These are phyloP conservation scores for Tapera naevia DNA, from an alignment of 2,797 vertebrate species.

Conservation along the genomic window DNA sequence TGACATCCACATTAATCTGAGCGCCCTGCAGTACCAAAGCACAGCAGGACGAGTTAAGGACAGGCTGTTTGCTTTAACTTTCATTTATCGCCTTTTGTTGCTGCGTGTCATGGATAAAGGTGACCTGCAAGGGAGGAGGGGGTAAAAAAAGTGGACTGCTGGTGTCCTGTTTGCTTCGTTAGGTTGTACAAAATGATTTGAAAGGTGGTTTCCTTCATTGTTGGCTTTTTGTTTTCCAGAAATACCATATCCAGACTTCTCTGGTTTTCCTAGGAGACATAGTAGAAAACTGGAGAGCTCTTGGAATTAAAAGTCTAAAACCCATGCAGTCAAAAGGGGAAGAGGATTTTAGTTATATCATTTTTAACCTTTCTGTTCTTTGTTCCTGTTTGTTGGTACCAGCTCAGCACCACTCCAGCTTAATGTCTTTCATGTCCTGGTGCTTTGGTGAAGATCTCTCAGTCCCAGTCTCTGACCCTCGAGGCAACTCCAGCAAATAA, in stretches of 20 bases:
- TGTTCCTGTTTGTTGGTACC: conserved; percentile 30
- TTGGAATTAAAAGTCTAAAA: conserved; percentile 48
- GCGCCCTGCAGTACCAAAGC: conserved; percentile 30
- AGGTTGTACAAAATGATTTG: conserved; percentile 44
- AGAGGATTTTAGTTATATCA: conserved; percentile 13
- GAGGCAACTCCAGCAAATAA: conserved; percentile 23
- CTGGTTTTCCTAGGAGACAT: conserved; percentile 18
- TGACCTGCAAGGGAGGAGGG: conserved; percentile 35
- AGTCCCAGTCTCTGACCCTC: conserved; percentile 25
- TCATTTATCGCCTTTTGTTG: conserved; percentile 58
- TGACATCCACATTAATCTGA: conserved; percentile 66
- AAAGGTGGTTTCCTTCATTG: conserved; percentile 43
- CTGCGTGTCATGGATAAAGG: conserved; percentile 54
- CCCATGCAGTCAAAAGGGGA: conserved; percentile 18
- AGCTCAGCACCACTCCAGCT: background rate
- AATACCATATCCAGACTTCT: background rate
- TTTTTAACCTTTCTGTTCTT: conserved; percentile 38
- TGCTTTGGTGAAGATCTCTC: conserved; percentile 41
- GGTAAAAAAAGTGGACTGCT: rapidly evolving
- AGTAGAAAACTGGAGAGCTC: conserved; percentile 20
- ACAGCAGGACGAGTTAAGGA: conserved; percentile 49
- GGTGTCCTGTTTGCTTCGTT: conserved; percentile 14
- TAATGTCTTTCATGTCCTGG: background rate
- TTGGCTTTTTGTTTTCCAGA: background rate
- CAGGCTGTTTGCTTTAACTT: conserved; percentile 49